These are phyloP conservation scores for Pithys albifrons DNA, from an alignment of 2,113 vertebrate genomes.

Conservation along the genomic window DNA sequence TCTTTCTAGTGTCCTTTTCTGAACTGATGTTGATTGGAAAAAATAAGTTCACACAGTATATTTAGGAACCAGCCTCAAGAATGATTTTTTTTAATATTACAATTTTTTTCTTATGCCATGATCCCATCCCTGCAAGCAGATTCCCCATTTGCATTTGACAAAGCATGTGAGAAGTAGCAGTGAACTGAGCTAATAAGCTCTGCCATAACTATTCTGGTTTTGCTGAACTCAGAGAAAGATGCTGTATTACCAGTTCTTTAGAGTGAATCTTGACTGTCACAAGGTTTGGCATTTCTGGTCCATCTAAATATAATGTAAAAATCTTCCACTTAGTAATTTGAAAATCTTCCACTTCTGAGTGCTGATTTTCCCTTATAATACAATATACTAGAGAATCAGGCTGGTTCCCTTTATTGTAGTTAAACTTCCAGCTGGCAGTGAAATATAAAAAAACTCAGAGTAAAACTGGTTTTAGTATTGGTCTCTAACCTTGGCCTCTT, in stretches of 20 bases:
- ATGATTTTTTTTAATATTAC: background rate
- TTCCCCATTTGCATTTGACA: background rate
- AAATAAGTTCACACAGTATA: background rate
- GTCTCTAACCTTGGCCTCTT: background rate
- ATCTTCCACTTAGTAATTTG: background rate
- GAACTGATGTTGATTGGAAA: background rate
- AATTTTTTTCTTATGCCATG: background rate
- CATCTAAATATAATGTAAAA: background rate
- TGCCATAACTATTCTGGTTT: background rate
- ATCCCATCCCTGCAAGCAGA: background rate
- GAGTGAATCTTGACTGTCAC: background rate
- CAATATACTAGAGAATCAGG: background rate
- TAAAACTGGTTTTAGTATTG: background rate
- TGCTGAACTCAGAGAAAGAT: background rate
- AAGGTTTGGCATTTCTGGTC: background rate
- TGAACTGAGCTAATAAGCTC: background rate
- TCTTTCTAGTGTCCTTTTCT: background rate
- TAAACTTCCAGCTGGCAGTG: background rate
- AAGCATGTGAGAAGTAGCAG: background rate
- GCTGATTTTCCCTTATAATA: background rate
- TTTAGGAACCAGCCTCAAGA: background rate
- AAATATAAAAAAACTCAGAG: background rate
- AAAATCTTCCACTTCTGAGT: background rate
- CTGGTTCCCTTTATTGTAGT: background rate
- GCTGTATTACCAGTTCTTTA: background rate